phyloP scores from a whole-genome alignment of 2,797 vertebrate species.

The Enteromius afrohamiltoni region DNA sequence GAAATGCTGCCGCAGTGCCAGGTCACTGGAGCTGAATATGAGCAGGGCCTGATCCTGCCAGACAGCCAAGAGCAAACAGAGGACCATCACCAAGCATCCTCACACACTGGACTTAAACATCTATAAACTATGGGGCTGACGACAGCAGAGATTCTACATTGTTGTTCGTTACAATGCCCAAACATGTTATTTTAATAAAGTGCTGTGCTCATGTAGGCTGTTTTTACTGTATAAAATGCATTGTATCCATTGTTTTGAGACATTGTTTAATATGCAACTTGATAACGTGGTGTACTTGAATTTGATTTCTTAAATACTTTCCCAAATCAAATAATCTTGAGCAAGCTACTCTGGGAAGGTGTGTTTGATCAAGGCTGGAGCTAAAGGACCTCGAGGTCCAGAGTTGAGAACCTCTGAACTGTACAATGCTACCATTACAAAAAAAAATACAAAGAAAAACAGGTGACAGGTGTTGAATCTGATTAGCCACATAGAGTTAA shows the following conservation, averaged over 20 bases:
- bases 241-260: background rate
- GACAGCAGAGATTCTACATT: background rate
- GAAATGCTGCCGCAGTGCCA: slow-evolving; percentile 86
- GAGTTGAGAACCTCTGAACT: no score
- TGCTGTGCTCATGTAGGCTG: no score
- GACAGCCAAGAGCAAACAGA: slow-evolving; percentile 11
- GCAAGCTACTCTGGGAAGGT: no score
- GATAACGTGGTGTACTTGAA: background rate
- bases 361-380: no score
- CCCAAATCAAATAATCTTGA: no score
- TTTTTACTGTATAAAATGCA: no score
- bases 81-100: background rate
- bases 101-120: background rate
- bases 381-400: no score
- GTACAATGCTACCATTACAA: background rate
- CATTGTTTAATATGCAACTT: background rate
- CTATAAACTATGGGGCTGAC: background rate
- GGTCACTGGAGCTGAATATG: slow-evolving; percentile 72
- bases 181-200: background rate
- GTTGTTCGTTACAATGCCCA: background rate
- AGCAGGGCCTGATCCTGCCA: slow-evolving; percentile 57
- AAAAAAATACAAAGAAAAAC: background rate
- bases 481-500: slow-evolving; percentile 57
- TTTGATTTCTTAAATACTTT: background rate
- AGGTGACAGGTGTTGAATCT: slow-evolving; percentile 48